Conservation (phyloP, 2,797 vertebrate species). For the Babyrousa celebensis region DNA sequence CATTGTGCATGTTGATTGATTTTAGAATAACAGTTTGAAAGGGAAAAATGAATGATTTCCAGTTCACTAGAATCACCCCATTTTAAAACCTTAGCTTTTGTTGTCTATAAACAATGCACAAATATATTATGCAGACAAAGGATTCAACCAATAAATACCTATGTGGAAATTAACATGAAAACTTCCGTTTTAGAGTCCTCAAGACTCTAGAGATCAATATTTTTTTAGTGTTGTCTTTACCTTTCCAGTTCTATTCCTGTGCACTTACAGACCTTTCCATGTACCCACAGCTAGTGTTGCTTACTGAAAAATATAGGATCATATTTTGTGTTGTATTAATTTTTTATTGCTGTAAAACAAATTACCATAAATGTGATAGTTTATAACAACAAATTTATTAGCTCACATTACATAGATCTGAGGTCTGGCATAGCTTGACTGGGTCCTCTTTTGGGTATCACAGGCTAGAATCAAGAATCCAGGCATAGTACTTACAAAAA, state of each 20-base stretch:
- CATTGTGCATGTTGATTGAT: neutral
- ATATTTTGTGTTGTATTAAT: neutral
- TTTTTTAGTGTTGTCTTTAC: neutral
- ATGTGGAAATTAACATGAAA: conserved; percentile 25
- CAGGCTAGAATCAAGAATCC: neutral
- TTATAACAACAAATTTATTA: neutral
- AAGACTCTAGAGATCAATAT: neutral
- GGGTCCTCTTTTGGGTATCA: neutral
- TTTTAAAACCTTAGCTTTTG: conserved; percentile 26
- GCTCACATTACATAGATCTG: neutral
- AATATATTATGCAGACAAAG: neutral
- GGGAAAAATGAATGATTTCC: conserved; percentile 36
- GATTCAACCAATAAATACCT: neutral
- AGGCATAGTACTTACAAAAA: neutral
- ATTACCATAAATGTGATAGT: neutral
- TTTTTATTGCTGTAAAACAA: conserved; percentile 35
- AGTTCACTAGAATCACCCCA: conserved; percentile 3
- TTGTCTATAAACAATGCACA: conserved; percentile 17
- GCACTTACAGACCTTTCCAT: neutral
- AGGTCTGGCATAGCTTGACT: neutral
- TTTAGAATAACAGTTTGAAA: conserved; percentile 34
- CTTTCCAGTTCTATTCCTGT: neutral
- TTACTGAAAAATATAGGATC: neutral
- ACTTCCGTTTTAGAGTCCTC: neutral
- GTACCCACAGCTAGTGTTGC: neutral